These are phyloP conservation scores for Podarcis muralis DNA, from an alignment of 2,113 vertebrate genomes.

Conservation along the genomic window DNA sequence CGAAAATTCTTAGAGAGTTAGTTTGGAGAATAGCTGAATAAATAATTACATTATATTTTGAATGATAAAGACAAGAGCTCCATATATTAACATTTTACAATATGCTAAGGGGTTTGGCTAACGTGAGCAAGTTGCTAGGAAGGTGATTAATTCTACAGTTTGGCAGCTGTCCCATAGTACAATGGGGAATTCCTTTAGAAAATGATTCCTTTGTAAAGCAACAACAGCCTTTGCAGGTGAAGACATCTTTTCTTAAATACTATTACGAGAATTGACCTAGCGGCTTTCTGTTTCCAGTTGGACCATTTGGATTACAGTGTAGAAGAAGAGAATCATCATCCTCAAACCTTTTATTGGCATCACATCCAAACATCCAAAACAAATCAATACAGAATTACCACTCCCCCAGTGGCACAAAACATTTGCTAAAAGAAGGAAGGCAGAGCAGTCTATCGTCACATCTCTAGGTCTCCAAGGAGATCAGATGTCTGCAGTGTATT, in stretches of 20 bases:
- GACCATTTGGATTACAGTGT: not conserved
- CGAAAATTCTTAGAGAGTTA: conserved; percentile 5
- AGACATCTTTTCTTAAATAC: conserved; percentile 45
- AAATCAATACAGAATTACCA: too few species aligned
- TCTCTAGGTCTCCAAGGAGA: too few species aligned
- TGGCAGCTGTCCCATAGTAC: not conserved
- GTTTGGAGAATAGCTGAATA: not conserved
- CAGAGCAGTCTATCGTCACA: too few species aligned
- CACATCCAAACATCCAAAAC: too few species aligned
- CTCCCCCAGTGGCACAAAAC: too few species aligned
- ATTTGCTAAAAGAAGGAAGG: too few species aligned
- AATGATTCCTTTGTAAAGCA: not conserved
- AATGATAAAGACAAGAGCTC: conserved; percentile 37
- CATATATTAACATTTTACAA: conserved; percentile 26
- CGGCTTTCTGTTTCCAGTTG: not conserved
- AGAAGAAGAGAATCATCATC: not conserved
- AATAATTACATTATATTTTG: not conserved
- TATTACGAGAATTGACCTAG: too few species aligned
- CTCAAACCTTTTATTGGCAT: too few species aligned
- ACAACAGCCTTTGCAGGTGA: conserved; percentile 7
- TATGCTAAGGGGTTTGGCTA: conserved; percentile 12
- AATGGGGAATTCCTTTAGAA: conserved; percentile 27
- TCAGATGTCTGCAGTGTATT: too few species aligned
- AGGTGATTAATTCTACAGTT: conserved; percentile 4
- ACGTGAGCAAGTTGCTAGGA: not conserved